Base-by-base conservation (phyloP, 2,888 invertebrate genomes). In the Cerastis leucographa region DNA sequence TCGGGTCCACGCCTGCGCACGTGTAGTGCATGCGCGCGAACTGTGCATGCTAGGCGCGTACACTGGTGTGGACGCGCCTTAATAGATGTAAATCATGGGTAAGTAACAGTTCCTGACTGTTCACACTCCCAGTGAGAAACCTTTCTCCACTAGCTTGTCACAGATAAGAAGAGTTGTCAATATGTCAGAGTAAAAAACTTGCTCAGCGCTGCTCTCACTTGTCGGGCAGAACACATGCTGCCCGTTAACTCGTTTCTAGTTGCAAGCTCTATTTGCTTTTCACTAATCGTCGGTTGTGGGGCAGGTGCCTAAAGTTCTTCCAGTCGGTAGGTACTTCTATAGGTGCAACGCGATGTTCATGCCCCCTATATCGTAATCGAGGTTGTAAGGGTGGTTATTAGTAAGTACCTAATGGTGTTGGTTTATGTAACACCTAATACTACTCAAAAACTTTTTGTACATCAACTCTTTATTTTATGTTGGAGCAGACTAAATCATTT, bases 381-480 rank as follows among this genome's bases (percentile, higher is more conserved):
- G 14, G 49, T 19, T 46, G 25, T 40, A 29, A n/a, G 17, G 12
- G 75, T 62, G 56, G 56, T 7, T 56, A 1, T 6, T 59, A 42
- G 64, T 64, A 35, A 44, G 78, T 25, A 65, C 14, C 40, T 35
- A 54, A 70, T 76, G 64, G 72, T 77, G 67, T 59, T 46, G 75
- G 76, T 65, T 29, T 35, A 42, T 17, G 25, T 51, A 64, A 25
- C 35, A 73, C 25, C 25, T 35, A 51, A 19, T 17, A 35, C 17
- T 44, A 44, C 51, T 54, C 5, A 7, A 35, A 42, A 44, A 35
- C 29, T n/a, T 51, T 29, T 54, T 75, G 42, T 35, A 22, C 29
- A n/a, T n/a, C 9, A 14, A 42, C 19, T 74, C 14, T 6, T 42
- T 42, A 12, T 17, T 22, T 25, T 61, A n/a, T 35, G 42, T 14